phyloP scores from a whole-genome alignment of 2,797 vertebrate genomes.

The Manis pentadactyla region DNA sequence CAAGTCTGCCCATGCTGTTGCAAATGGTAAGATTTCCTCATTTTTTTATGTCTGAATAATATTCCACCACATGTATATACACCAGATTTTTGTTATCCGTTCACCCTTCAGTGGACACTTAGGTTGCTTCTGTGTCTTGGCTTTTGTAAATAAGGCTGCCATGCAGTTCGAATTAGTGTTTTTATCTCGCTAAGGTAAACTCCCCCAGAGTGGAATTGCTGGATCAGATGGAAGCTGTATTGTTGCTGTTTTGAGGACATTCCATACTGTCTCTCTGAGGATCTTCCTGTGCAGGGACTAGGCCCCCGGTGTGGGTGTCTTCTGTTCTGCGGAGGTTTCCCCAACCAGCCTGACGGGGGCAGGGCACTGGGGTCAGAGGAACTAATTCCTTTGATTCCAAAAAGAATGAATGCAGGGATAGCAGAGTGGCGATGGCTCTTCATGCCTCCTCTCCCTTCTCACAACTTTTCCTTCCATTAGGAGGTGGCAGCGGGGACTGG shows the following conservation, averaged over 20 bases:
- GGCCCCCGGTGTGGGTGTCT: neutral
- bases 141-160: too few relatives aligned
- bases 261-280: neutral
- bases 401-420: too few relatives aligned
- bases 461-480: neutral
- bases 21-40: neutral
- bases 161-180: too few relatives aligned
- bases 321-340: neutral
- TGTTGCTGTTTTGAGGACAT: neutral
- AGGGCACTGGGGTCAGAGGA: neutral
- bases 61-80: neutral
- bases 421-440: too few relatives aligned
- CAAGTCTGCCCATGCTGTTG: neutral
- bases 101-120: too few relatives aligned
- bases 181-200: neutral
- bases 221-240: neutral
- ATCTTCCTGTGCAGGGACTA: neutral
- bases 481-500: neutral
- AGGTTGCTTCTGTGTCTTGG: too few relatives aligned
- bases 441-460: neutral
- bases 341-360: neutral
- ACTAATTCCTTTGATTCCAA: neutral
- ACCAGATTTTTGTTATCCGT: too few relatives aligned
- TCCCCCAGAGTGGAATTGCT: neutral
- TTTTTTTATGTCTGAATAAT: neutral